Conservation (phyloP, 2,113 vertebrate genomes). For the Osmerus mordax region DNA sequence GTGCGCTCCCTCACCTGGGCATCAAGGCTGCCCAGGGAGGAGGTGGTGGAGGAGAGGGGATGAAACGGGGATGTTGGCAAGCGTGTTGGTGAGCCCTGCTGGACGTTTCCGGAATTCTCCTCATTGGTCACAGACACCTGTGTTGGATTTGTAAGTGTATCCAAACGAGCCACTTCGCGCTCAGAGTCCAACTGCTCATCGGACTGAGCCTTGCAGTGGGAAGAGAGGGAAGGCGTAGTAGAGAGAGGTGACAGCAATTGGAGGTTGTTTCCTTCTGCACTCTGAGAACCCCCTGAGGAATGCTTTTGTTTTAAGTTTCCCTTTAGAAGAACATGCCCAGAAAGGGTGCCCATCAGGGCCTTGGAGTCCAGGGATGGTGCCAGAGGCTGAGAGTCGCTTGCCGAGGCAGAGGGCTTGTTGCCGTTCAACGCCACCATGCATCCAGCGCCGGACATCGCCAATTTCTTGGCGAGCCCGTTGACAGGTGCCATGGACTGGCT, state of each 20-base stretch:
- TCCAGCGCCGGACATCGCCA: slow-evolving; percentile 79
- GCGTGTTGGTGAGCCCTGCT: slow-evolving; percentile 55
- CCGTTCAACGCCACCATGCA: slow-evolving; percentile 80
- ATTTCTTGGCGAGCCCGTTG: slow-evolving; percentile 93
- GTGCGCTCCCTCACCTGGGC: slow-evolving; percentile 82
- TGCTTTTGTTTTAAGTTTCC: slow-evolving; percentile 65
- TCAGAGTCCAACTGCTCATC: slow-evolving; percentile 43
- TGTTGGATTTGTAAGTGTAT: slow-evolving; percentile 23
- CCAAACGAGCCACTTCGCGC: slow-evolving; percentile 36
- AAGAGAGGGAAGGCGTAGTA: slow-evolving; percentile 47
- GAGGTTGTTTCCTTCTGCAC: slow-evolving; percentile 48
- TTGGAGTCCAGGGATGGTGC: slow-evolving; percentile 66
- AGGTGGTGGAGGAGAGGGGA: slow-evolving; percentile 38
- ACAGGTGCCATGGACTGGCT: slow-evolving; percentile 77
- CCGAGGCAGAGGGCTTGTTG: slow-evolving; percentile 67
- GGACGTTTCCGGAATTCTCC: slow-evolving; percentile 61
- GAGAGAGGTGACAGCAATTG: slow-evolving; percentile 53
- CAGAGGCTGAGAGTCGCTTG: slow-evolving; percentile 58
- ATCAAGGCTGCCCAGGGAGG: slow-evolving; percentile 72
- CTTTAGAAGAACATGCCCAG: slow-evolving; percentile 79
- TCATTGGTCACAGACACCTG: slow-evolving; percentile 30
- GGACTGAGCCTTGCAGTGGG: slow-evolving; percentile 71
- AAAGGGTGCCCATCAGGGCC: slow-evolving; percentile 73
- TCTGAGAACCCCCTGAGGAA: slow-evolving; percentile 57
- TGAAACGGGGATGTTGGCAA: slow-evolving; percentile 35